Percentiles rank a stretch among this genome's conserved stretches.
phyloP scores from a whole-genome alignment of 2,888 invertebrate genomes.

The Scaptomyza flava region DNA sequence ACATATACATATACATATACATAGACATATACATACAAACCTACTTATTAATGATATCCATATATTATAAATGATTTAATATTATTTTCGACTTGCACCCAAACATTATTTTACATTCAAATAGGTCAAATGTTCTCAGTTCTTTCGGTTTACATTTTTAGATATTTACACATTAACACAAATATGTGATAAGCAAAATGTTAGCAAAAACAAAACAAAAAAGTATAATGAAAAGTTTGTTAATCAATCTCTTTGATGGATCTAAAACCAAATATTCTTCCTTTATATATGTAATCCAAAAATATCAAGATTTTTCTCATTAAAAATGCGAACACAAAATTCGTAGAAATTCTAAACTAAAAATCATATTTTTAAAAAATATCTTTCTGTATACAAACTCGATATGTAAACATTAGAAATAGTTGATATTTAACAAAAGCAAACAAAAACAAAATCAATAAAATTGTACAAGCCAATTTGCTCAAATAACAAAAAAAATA shows the following conservation, averaged over 20 bases:
- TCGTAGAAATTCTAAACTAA: slow-evolving; percentile 24
- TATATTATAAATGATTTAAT: slow-evolving; percentile 17
- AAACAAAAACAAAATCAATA: slow-evolving; percentile 71
- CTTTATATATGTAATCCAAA: slow-evolving; percentile 31
- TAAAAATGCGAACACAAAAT: slow-evolving; percentile 15
- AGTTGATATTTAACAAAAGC: slow-evolving; percentile 35
- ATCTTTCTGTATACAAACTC: slow-evolving; percentile 13
- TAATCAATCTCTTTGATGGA: slow-evolving; percentile 80
- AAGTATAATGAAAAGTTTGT: slow-evolving; percentile 50
- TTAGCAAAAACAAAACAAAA: slow-evolving; percentile 21
- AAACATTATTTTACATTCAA: slow-evolving; percentile 42
- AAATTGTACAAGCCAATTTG: slow-evolving; percentile 84
- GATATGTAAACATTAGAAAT: slow-evolving; percentile 63
- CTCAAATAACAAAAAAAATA: slow-evolving; percentile 76
- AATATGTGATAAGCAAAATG: slow-evolving; percentile 51
- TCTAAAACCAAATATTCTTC: slow-evolving; percentile 45
- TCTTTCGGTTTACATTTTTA: slow-evolving; percentile 44
- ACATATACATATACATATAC: slow-evolving; percentile 15
- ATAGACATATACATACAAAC: slow-evolving; percentile 44
- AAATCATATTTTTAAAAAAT: slow-evolving; percentile 22
- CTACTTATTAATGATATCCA: slow-evolving; percentile 33
- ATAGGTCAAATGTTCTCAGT: slow-evolving; percentile 49
- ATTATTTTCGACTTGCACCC: slow-evolving; percentile 42
- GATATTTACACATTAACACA: slow-evolving; percentile 12
- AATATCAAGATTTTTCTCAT: slow-evolving; percentile 10